Evolutionary conservation across 2,113 vertebrate genomes (phyloP).

Genomic region (Petromus typicus): DNA sequence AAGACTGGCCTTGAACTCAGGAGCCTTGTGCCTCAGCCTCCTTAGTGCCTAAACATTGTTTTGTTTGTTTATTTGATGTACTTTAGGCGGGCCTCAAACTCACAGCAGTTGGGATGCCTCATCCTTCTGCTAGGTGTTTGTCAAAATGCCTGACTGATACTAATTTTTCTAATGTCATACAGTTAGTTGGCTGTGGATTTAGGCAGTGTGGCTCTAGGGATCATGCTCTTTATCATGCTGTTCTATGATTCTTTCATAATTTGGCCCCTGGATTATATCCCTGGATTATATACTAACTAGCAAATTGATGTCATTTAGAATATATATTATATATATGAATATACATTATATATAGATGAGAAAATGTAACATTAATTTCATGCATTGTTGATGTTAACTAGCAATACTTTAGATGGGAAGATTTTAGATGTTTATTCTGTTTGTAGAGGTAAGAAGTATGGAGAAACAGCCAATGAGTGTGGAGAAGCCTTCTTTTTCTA

Average conservation of each 20-base stretch:
- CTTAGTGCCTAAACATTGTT: neutral
- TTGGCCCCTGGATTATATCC: constrained; percentile 18
- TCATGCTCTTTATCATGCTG: neutral
- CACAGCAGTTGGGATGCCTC: neutral
- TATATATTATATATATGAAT: neutral
- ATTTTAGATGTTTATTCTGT: constrained; percentile 64
- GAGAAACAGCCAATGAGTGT: constrained; percentile 97
- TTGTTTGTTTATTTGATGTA: neutral
- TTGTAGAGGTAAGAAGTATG: constrained; percentile 94
- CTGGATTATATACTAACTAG: constrained; percentile 28
- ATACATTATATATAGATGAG: neutral
- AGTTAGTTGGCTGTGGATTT: neutral
- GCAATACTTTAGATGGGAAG: neutral
- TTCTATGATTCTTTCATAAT: neutral
- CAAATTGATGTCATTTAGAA: neutral
- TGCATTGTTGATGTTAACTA: constrained; percentile 4
- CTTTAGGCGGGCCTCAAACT: neutral
- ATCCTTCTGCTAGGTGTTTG: neutral
- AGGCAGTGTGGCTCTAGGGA: neutral
- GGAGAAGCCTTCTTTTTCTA: constrained; percentile 98
- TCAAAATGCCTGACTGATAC: neutral
- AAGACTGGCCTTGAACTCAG: neutral
- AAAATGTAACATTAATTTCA: neutral
- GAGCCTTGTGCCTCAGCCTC: neutral
- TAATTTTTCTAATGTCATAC: neutral